Percentiles rank a stretch among this genome's conserved stretches.
Conservation (phyloP, 1,140 invertebrate genomes). For the Rhyzopertha dominica region DNA sequence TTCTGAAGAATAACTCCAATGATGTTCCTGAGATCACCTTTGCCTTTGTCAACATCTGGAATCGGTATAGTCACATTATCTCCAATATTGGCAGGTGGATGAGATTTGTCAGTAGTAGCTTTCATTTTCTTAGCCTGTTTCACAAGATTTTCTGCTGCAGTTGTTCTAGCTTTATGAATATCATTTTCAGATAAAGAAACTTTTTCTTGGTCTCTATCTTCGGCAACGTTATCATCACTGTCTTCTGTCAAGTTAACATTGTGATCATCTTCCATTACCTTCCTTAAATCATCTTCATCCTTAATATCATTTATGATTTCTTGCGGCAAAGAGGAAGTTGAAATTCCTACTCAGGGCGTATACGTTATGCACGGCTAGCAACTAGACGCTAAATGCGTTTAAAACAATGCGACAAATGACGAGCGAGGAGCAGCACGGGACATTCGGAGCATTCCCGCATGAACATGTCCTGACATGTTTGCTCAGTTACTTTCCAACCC, state of each 20-base stretch:
- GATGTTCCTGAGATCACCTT: too few relatives aligned
- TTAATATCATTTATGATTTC: slow-evolving; percentile 15
- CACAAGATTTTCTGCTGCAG: slow-evolving; percentile 11
- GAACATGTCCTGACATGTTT: too few relatives aligned
- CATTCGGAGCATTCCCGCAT: too few relatives aligned
- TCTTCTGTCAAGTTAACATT: slow-evolving; percentile 6
- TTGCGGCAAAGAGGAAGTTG: slow-evolving; percentile 13
- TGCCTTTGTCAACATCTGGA: too few relatives aligned
- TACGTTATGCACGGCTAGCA: too few relatives aligned
- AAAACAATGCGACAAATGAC: too few relatives aligned
- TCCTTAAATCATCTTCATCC: slow-evolving; percentile 16
- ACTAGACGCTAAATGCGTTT: too few relatives aligned
- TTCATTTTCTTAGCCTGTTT: slow-evolving; percentile 21
- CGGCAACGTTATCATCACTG: slow-evolving; percentile 13
- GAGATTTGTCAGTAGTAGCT: slow-evolving; percentile 13
- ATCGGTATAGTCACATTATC: slow-evolving; percentile 20
- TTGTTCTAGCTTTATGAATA: slow-evolving; percentile 5
- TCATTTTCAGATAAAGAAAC: too few relatives aligned
- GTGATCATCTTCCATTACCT: slow-evolving; percentile 10
- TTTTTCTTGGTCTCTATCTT: slow-evolving; percentile 8
- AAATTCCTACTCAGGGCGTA: slow-evolving; percentile 17
- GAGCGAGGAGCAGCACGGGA: too few relatives aligned
- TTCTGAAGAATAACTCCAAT: too few relatives aligned
- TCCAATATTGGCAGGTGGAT: slow-evolving; percentile 18
- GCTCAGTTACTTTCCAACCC: too few relatives aligned